phyloP scores from a whole-genome alignment of 1,140 invertebrate species.

The Triops cancriformis region DNA sequence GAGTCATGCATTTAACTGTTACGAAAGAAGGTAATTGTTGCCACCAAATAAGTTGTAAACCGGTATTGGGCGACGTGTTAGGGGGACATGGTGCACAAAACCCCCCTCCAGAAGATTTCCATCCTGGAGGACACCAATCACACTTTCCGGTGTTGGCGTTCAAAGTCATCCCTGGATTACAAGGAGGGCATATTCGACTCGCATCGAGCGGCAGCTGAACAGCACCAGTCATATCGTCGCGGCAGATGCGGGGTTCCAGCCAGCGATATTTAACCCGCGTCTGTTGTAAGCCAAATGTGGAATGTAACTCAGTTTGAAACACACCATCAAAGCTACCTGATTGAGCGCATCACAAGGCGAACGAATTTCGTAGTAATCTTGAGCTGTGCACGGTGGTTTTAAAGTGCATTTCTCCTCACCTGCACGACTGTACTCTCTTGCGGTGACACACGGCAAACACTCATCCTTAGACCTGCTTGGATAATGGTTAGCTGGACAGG shows the following conservation, averaged over 20 bases:
- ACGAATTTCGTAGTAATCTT: constrained; percentile 49
- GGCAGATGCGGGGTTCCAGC: constrained; percentile 49
- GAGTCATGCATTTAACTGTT: constrained; percentile 42
- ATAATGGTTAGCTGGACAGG: constrained; percentile 44
- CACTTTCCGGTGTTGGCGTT: constrained; percentile 33
- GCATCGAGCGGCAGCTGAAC: constrained; percentile 38
- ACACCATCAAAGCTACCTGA: constrained; percentile 32
- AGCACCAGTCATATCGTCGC: constrained; percentile 38
- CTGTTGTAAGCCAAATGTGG: constrained; percentile 22
- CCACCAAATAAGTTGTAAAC: constrained; percentile 47
- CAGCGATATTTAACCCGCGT: constrained; percentile 46
- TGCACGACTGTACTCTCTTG: constrained; percentile 37
- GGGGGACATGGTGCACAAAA: constrained; percentile 45
- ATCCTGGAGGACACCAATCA: constrained; percentile 30
- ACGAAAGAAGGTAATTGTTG: constrained; percentile 45
- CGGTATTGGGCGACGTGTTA: constrained; percentile 47
- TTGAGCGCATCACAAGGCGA: constrained; percentile 45
- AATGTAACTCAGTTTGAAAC: neutral
- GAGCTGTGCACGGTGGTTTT: constrained; percentile 44
- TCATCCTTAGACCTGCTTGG: constrained; percentile 40
- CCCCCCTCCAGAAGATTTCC: constrained; percentile 36
- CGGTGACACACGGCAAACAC: constrained; percentile 44
- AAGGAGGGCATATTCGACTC: constrained; percentile 44
- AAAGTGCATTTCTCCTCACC: constrained; percentile 43
- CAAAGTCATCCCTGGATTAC: constrained; percentile 49